Base-by-base conservation (phyloP, 2,888 invertebrate genomes). In the Tineola bisselliella region DNA sequence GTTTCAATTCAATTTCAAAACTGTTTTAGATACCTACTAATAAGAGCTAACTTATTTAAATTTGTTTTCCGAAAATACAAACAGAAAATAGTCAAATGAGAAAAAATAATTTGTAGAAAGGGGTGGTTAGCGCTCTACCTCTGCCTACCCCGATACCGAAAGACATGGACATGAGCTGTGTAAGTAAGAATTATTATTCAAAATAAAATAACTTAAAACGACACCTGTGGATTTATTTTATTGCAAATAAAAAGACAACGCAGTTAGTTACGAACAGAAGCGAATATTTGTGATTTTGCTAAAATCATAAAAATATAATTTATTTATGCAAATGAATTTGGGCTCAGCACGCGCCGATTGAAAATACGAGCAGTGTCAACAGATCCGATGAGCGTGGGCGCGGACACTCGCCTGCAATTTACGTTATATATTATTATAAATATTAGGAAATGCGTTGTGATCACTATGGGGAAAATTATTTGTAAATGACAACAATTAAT, bases 311-410 rank as follows among this genome's bases (percentile, higher is more conserved):
- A 70, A 64, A 67, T 68, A 70, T 70, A 66, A 65, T 69, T 68
- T 68, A 68, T 67, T 66, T 70, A 77, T 79, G 77, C 76, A 76
- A 81, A 79, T 75, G 52, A 59, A 33, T 48, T 12, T 54, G 2
- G 54, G 11, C 58, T 1, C 48, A 75, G 71, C 74, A 74, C 75
- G 72, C 73, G 76, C 72, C 71, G 74, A 71, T 75, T 75, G 70
- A 71, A 58, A 15, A 77, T 76, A 75, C 68, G 70, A 75, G 58
- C 33, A 70, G 77, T 78, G 79, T 81, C 80, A 80, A 77, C 84
- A 79, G 76, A 74, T 76, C 70, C 69, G 69, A 73, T 66, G 68
- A 61, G 69, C 66, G 78, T 76, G 73, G 78, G 79, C 71, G 74
- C 65, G 71, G 68, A 77, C 69, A 71, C 63, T 74, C 75, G 69